Base-by-base conservation (phyloP, 1,140 invertebrate genomes). In the Meloidogyne floridensis region DNA sequence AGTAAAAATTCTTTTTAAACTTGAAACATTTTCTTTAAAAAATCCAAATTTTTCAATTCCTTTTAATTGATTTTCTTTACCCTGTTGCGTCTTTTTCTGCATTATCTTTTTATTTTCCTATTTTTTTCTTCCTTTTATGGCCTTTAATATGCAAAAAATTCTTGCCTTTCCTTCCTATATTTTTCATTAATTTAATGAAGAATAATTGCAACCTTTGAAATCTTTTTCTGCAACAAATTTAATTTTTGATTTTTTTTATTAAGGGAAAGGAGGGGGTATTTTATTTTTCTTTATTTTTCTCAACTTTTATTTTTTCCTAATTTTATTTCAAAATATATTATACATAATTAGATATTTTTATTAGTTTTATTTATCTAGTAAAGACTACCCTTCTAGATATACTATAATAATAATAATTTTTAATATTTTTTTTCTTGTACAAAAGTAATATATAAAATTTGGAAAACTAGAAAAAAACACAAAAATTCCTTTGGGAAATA, bases 151-250 rank as follows among this genome's bases (percentile, higher is more conserved):
- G 15, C 72, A 72, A 8, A 9, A 72, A 51, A 32, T 32, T 32
- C 32, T 32, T 32, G 32, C 32, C 32, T 32, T 32, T 32, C 32
- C 32, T 32, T 32, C 32, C 32, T 32, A 32, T 32, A 32, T 10
- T 73, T 4, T 73, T 73, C 51, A 73, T 73, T 53, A 47, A 73
- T 73, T 73, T 73, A 53, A 43, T 53, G 42, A 43, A 43, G 15
- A 47, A 43, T 53, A 43, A 73, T 43, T 43, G 72, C 11, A 43
- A 13, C 13, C 15, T 53, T 11, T 11, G 72, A 11, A 51, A 72
- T 32, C 3, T 3, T 56, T 3, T 59, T 3, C 11, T 59, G 56
- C 13, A 59, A 59, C 56, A 59, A 59, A 59, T 59, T 59, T 15
- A 59, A 15, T 59, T 59, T 15, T 59, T 59, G 3, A 32, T 32